Conservation (phyloP, 2,888 invertebrate genomes). For the Cantharis rustica region DNA sequence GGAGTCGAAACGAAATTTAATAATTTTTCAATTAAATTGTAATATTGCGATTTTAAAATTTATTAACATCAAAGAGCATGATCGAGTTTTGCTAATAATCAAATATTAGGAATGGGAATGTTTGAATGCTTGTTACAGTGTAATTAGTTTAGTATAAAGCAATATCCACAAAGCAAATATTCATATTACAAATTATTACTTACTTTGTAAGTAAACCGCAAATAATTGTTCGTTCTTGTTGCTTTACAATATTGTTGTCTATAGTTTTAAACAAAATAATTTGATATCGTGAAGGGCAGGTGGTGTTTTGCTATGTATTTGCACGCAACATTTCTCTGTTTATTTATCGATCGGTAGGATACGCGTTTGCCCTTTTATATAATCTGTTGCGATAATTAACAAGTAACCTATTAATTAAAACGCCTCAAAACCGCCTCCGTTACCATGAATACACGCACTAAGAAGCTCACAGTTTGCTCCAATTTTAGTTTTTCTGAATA, state of each 20-base stretch:
- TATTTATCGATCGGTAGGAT: constrained; percentile 20
- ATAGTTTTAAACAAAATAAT: constrained; percentile 12
- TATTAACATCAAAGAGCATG: neutral
- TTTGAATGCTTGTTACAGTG: neutral
- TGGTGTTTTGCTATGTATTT: constrained; percentile 21
- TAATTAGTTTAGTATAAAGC: neutral
- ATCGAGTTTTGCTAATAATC: neutral
- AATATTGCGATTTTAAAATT: neutral
- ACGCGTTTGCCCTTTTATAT: constrained; percentile 34
- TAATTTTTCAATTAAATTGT: neutral
- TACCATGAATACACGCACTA: constrained; percentile 20
- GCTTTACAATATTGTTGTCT: constrained; percentile 2
- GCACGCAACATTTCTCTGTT: constrained; percentile 20
- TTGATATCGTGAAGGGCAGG: constrained; percentile 9
- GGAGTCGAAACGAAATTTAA: neutral
- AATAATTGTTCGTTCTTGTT: neutral
- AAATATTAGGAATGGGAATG: neutral
- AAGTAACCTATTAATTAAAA: constrained; percentile 37
- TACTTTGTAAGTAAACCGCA: neutral
- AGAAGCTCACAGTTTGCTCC: constrained; percentile 9
- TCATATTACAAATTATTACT: constrained; percentile 1
- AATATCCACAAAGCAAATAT: neutral
- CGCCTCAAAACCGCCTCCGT: constrained; percentile 18
- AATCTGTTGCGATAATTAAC: constrained; percentile 37
- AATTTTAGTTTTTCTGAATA: neutral